Base-by-base conservation (phyloP, 2,888 invertebrate genomes). In the Leptinotarsa tumamoca region DNA sequence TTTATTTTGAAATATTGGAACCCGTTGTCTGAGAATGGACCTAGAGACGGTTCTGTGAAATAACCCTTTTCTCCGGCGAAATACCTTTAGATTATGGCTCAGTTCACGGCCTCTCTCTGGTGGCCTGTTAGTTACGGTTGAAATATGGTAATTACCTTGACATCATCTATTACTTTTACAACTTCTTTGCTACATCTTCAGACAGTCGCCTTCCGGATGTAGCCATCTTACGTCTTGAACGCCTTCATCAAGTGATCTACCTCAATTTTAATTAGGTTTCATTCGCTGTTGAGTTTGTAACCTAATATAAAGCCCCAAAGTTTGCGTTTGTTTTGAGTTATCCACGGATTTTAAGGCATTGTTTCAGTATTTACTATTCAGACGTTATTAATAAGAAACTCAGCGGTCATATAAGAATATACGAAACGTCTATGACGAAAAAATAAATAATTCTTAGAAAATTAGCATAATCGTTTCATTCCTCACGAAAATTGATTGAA, bases 111-210 rank as follows among this genome's bases (percentile, higher is more conserved):
- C 58, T 70, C 33, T 49, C 58, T 58, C 49, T 71, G 74, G 67
- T 71, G 73, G 70, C 73, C 71, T 73, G 73, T 71, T 71, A 67
- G 58, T 71, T 73, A 77, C 79, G 79, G 80, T 82, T 85, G 82
- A 86, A 85, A 85, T 86, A 86, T 85, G 84, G 84, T 87, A 85
- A 86, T 86, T 85, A 83, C 83, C 80, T 78, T 80, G 83, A 82
- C 83, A 83, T 82, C 79, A 83, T 83, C 83, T 83, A 84, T 85
- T 85, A 84, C 83, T 82, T 83, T 83, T 83, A 82, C 81, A 83
- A 81, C 83, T 80, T 73, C 77, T 80, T 79, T 80, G 80, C 58
- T 81, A 80, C 80, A 80, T 80, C 79, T 83, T 82, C 77, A 81
- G 80, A 78, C 75, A 75, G 72, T 77, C 76, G 74, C 76, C 79